Conservation (phyloP, 2,888 invertebrate species). For the Drosophila peninsularis region DNA sequence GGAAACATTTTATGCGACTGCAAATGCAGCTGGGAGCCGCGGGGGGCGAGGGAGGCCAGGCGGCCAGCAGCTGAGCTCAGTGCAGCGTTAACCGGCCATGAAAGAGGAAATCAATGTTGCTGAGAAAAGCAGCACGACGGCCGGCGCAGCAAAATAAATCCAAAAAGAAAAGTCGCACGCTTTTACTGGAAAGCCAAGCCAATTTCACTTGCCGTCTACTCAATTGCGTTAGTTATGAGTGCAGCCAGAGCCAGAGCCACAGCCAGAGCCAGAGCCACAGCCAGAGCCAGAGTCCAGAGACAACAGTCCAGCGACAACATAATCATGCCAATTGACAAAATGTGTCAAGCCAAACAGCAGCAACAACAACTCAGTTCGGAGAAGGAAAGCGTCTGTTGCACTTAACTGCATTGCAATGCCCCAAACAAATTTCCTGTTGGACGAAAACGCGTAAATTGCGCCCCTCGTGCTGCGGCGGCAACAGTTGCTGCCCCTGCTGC, state of each 20-base stretch:
- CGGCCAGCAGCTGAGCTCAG: constrained; percentile 13
- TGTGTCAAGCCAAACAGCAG: constrained; percentile 48
- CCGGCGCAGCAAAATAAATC: not conserved
- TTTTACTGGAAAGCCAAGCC: constrained; percentile 66
- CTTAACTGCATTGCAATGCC: constrained; percentile 40
- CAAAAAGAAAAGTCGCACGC: constrained; percentile 68
- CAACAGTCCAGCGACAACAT: constrained; percentile 58
- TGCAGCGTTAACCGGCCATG: constrained; percentile 67
- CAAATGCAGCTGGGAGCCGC: constrained; percentile 26
- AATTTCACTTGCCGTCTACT: constrained; percentile 71
- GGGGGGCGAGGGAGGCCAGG: not conserved
- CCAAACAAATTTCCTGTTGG: constrained; percentile 69
- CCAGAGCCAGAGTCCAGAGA: constrained; percentile 11
- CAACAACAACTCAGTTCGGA: constrained; percentile 5
- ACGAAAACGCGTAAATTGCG: constrained; percentile 69
- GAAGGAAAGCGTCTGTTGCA: constrained; percentile 47
- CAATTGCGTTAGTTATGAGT: constrained; percentile 66
- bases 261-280: constrained; percentile 21
- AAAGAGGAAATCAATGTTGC: constrained; percentile 77
- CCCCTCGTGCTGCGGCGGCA: constrained; percentile 14
- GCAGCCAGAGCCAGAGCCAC: constrained; percentile 31
- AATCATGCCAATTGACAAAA: constrained; percentile 73
- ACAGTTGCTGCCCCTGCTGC: not conserved
- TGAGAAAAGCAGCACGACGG: constrained; percentile 51
- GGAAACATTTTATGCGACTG: constrained; percentile 66